Evolutionary conservation across 2,888 invertebrate species (phyloP).

Genomic region (Drosophila meridionalis): DNA sequence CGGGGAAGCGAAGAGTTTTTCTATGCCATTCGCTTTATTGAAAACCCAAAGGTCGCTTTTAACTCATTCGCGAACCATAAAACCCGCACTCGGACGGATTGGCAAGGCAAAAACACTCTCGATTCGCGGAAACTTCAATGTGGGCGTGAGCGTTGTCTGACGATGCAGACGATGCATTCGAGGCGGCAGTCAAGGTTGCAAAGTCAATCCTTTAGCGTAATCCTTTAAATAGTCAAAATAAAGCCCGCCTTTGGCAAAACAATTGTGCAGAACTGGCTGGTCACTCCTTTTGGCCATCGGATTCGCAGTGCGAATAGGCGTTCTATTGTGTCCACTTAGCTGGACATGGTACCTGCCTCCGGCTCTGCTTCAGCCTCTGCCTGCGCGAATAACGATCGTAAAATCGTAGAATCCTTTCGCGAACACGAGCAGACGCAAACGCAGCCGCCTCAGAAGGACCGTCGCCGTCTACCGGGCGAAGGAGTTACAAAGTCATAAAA

Average conservation of each 20-base stretch:
- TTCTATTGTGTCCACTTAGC: conserved; percentile 70
- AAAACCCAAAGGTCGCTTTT: conserved; percentile 59
- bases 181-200: conserved; percentile 73
- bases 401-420: conserved; percentile 69
- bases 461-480: conserved; percentile 57
- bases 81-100: conserved; percentile 41
- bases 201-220: conserved; percentile 85
- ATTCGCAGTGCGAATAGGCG: conserved; percentile 73
- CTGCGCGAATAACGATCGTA: conserved; percentile 65
- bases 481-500: conserved; percentile 82
- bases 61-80: conserved; percentile 75
- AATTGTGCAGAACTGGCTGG: conserved; percentile 55
- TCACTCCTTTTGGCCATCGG: conserved; percentile 60
- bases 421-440: conserved; percentile 52
- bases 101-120: conserved; percentile 17
- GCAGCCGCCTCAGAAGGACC: conserved; percentile 25
- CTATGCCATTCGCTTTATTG: conserved; percentile 54
- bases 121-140: conserved; percentile 68
- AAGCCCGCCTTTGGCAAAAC: conserved; percentile 83
- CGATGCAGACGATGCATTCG: conserved; percentile 30
- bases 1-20: conserved; percentile 53
- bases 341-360: conserved; percentile 61
- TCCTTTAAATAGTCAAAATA: conserved; percentile 85
- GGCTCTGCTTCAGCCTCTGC: conserved; percentile 20
- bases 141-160: conserved; percentile 60